Evolutionary conservation across 2,113 vertebrate genomes (phyloP).

Genomic region (Lepus americanus): DNA sequence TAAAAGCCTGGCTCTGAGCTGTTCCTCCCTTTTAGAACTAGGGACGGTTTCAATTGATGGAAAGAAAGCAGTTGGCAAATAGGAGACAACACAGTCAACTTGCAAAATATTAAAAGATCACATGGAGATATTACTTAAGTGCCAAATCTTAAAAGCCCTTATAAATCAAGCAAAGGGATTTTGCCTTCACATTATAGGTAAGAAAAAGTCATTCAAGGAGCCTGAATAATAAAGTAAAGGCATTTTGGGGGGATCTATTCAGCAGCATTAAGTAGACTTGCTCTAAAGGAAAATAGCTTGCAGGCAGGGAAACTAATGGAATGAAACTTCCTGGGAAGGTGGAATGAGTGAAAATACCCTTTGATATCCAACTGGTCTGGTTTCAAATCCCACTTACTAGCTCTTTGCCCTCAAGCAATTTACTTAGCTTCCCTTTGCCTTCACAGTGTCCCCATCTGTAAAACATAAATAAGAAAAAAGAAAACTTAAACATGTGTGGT

Average conservation of each 20-base stretch:
- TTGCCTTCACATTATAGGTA: neutral
- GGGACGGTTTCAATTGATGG: neutral
- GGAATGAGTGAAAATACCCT: neutral
- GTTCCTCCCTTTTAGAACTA: neutral
- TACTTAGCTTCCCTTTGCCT: neutral
- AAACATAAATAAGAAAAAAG: neutral
- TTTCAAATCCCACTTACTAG: neutral
- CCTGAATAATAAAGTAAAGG: slow-evolving; percentile 1
- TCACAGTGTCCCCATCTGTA: neutral
- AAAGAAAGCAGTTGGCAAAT: neutral
- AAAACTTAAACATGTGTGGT: neutral
- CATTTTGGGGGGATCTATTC: neutral
- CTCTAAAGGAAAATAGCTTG: neutral
- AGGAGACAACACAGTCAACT: neutral
- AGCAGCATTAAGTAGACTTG: neutral
- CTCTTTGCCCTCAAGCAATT: neutral
- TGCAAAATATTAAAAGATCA: slow-evolving; percentile 14
- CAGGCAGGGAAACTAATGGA: neutral
- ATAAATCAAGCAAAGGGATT: slow-evolving; percentile 12
- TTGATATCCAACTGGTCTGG: neutral
- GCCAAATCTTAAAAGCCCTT: slow-evolving; percentile 19
- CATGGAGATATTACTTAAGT: neutral
- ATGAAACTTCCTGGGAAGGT: neutral
- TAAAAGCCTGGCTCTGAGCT: neutral
- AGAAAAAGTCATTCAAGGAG: neutral